phyloP scores from a whole-genome alignment of 2,888 invertebrate species.

The Sarcophaga carnaria region DNA sequence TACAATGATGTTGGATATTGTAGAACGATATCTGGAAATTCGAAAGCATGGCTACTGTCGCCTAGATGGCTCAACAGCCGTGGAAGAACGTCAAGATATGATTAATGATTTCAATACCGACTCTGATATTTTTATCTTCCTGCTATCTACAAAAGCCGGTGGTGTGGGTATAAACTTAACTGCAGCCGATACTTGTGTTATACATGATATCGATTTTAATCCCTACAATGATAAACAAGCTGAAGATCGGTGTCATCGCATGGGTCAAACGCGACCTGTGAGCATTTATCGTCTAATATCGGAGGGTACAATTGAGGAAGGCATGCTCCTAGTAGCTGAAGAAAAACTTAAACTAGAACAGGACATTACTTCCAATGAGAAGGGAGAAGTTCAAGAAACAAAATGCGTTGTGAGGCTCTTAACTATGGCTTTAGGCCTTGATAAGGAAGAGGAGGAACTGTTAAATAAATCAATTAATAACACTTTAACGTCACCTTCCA shows the following conservation, averaged over 20 bases:
- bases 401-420: conserved; percentile 91
- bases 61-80: conserved; percentile 95
- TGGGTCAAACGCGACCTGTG: conserved; percentile 92
- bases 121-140: conserved; percentile 91
- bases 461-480: conserved; percentile 76
- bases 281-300: conserved; percentile 92
- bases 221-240: conserved; percentile 99
- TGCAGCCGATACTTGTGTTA: conserved; percentile 96
- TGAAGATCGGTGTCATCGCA: conserved; percentile 92
- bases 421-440: conserved; percentile 89
- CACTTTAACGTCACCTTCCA: conserved; percentile 73
- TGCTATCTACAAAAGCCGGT: conserved; percentile 96
- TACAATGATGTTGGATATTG: conserved; percentile 95
- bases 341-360: conserved; percentile 95
- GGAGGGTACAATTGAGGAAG: conserved; percentile 95
- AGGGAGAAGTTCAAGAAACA: conserved; percentile 85
- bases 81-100: conserved; percentile 91
- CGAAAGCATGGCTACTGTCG: conserved; percentile 89
- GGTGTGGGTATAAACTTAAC: conserved; percentile 98
- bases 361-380: conserved; percentile 87
- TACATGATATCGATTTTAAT: conserved; percentile 99
- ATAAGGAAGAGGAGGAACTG: conserved; percentile 77
- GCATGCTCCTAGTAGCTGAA: conserved; percentile 93
- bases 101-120: conserved; percentile 94
- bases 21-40: conserved; percentile 93